phyloP scores from a whole-genome alignment of 2,797 vertebrate genomes.

The Halcyon badia region DNA sequence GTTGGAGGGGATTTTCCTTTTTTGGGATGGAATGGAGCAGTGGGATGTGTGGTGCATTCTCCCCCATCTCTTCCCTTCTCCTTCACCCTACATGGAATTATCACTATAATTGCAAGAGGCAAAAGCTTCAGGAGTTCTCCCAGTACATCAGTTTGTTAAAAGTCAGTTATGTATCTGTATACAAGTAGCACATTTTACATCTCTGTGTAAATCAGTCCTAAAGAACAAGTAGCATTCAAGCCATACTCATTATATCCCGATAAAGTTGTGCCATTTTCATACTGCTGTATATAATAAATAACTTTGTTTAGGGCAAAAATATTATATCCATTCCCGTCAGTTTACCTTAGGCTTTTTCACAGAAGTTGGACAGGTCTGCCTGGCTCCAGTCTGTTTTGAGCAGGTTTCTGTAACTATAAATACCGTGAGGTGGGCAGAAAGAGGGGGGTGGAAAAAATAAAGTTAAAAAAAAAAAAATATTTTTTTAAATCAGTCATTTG shows the following conservation, averaged over 20 bases:
- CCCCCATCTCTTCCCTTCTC: neutral
- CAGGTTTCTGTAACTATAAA: conserved; percentile 72
- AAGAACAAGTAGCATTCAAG: neutral
- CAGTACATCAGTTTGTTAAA: neutral
- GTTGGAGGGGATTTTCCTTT: neutral
- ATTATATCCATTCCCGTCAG: neutral
- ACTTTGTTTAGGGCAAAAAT: neutral
- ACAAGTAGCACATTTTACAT: neutral
- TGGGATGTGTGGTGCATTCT: neutral
- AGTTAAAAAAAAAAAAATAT: neutral
- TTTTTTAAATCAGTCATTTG: neutral
- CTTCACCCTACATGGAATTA: neutral
- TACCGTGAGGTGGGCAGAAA: neutral
- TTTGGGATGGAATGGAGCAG: neutral
- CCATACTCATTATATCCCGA: neutral
- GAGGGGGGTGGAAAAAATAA: neutral
- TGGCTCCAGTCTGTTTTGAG: conserved; percentile 75
- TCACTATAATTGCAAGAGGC: neutral
- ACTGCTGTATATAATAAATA: neutral
- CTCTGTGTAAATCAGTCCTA: neutral
- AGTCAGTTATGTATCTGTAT: too few relatives aligned
- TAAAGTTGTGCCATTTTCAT: neutral
- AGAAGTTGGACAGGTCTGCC: conserved; percentile 59
- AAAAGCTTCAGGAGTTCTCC: neutral
- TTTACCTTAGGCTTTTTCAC: conserved; percentile 84